Evolutionary conservation across 2,888 invertebrate species (phyloP).

Genomic region (Acanthosepion lycidas): DNA sequence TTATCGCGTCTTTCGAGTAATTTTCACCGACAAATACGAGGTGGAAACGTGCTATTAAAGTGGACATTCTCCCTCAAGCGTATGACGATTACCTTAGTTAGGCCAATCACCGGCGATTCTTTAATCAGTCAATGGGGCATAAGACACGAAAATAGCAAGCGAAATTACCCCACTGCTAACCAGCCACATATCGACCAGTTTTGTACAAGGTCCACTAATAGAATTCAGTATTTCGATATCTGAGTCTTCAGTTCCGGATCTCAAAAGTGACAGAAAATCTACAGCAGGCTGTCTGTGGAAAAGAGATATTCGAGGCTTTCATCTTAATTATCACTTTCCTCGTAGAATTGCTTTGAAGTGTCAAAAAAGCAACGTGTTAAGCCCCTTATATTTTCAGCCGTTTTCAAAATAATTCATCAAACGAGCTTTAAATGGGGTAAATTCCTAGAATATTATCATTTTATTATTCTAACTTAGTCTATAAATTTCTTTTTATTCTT

Average conservation of each 20-base stretch:
- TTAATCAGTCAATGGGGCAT: not conserved
- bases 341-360: too few species aligned
- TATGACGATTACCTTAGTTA: not conserved
- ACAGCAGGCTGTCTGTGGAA: too few species aligned
- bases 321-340: too few species aligned
- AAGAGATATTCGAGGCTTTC: too few species aligned
- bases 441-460: too few species aligned
- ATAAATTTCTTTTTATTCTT: too few species aligned
- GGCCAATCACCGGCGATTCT: not conserved
- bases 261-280: too few species aligned
- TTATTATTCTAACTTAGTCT: too few species aligned
- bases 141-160: not conserved
- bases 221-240: not conserved
- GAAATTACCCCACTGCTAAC: not conserved
- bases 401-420: too few species aligned
- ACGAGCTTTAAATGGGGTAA: too few species aligned
- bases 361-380: too few species aligned
- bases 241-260: not conserved
- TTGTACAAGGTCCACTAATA: not conserved
- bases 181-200: not conserved
- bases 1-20: not conserved
- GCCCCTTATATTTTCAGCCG: too few species aligned
- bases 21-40: not conserved
- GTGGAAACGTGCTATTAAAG: not conserved
- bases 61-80: not conserved